phyloP scores from a whole-genome alignment of 2,888 invertebrate species.

The Drosophila histrio region DNA sequence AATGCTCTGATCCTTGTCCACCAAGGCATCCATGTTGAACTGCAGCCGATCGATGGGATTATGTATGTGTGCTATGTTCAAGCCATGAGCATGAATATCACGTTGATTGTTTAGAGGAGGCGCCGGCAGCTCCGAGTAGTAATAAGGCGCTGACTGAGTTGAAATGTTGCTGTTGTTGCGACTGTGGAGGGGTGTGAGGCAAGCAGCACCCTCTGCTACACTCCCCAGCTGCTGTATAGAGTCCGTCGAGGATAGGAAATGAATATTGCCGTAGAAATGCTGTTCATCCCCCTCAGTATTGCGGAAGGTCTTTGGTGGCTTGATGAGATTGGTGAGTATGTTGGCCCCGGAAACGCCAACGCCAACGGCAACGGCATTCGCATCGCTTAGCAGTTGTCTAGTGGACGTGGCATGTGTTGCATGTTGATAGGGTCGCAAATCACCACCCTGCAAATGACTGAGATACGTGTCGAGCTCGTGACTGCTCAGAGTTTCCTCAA shows the following conservation, averaged over 20 bases:
- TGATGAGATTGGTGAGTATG: slow-evolving; percentile 81
- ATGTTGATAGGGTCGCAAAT: slow-evolving; percentile 83
- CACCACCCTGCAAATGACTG: slow-evolving; percentile 86
- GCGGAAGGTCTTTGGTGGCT: slow-evolving; percentile 83
- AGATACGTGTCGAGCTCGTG: slow-evolving; percentile 89
- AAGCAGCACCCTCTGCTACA: slow-evolving; percentile 41
- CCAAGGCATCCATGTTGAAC: slow-evolving; percentile 86
- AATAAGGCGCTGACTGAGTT: slow-evolving; percentile 91
- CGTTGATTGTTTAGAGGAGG: slow-evolving; percentile 89
- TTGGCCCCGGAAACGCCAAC: slow-evolving; percentile 63
- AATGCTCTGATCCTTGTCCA: slow-evolving; percentile 86
- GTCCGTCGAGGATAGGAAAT: slow-evolving; percentile 83
- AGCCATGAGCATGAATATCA: slow-evolving; percentile 85
- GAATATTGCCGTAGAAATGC: slow-evolving; percentile 83
- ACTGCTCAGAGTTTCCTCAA: slow-evolving; percentile 85
- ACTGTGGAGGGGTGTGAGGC: slow-evolving; percentile 86
- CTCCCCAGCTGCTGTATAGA: slow-evolving; percentile 80
- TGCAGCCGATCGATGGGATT: slow-evolving; percentile 85
- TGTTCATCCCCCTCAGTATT: slow-evolving; percentile 81
- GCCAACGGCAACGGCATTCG: slow-evolving; percentile 51
- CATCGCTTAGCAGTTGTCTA: slow-evolving; percentile 66
- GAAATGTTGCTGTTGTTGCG: slow-evolving; percentile 87
- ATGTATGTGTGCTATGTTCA: slow-evolving; percentile 80
- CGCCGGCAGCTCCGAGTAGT: slow-evolving; percentile 89
- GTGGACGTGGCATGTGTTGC: slow-evolving; percentile 52